phyloP scores from a whole-genome alignment of 2,888 invertebrate genomes.

The Pasiphila rectangulata region DNA sequence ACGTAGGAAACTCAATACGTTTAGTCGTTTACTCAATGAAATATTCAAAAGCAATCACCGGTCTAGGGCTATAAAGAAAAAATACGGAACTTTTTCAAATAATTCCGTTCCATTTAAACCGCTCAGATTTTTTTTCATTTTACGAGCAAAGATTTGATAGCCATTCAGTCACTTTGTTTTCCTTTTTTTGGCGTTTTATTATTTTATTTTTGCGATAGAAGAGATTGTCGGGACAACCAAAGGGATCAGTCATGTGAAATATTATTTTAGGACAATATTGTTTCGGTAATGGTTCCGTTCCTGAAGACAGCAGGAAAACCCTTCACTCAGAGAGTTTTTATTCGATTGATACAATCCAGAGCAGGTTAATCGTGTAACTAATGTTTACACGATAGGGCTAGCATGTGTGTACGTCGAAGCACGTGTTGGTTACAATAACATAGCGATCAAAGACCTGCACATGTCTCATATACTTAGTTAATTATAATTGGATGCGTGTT shows the following conservation, averaged over 20 bases:
- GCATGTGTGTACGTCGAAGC: constrained; percentile 48
- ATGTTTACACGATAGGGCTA: constrained; percentile 48
- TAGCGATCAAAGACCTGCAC: constrained; percentile 61
- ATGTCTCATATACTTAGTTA: constrained; percentile 45
- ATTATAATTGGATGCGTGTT: constrained; percentile 10
- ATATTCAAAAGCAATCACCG: constrained; percentile 59
- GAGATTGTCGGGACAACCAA: neutral
- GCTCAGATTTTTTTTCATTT: constrained; percentile 28
- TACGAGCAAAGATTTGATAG: constrained; percentile 15
- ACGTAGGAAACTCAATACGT: constrained; percentile 50
- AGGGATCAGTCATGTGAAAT: neutral
- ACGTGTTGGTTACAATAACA: constrained; percentile 67
- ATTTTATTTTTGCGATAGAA: neutral
- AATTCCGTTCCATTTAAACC: constrained; percentile 51
- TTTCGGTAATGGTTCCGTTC: neutral
- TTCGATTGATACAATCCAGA: constrained; percentile 25
- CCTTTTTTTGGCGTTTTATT: constrained; percentile 2
- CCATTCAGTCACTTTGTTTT: constrained; percentile 17
- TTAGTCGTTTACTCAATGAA: constrained; percentile 44
- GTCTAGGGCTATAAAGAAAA: constrained; percentile 44
- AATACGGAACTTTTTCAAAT: constrained; percentile 47
- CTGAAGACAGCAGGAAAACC: neutral
- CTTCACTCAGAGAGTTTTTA: constrained; percentile 9
- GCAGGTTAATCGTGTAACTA: constrained; percentile 35
- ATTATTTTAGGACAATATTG: neutral